Conservation (phyloP, 2,888 invertebrate genomes). For the Griposia aprilina region DNA sequence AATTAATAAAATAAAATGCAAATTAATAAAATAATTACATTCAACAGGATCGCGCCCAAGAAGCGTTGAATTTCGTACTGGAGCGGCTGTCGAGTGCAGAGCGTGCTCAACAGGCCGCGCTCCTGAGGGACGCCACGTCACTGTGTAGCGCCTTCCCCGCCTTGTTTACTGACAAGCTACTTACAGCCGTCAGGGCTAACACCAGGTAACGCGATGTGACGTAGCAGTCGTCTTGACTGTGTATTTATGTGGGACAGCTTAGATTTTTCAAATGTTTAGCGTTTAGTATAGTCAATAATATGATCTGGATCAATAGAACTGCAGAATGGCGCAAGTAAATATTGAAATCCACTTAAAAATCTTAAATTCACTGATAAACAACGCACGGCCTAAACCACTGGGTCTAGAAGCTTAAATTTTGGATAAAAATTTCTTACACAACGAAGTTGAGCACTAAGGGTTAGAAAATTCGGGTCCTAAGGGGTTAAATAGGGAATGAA, state of each 20-base stretch:
- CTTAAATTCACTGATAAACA: neutral
- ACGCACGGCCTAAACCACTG: neutral
- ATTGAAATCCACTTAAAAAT: neutral
- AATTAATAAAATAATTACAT: neutral
- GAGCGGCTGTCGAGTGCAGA: conserved; percentile 93
- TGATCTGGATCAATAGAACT: neutral
- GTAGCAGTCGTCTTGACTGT: neutral
- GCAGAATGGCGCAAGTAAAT: neutral
- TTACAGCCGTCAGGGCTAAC: conserved; percentile 93
- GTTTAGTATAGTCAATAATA: neutral
- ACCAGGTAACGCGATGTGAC: conserved; percentile 79
- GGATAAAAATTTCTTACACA: neutral
- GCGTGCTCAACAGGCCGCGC: conserved; percentile 93
- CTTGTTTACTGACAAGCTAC: conserved; percentile 94
- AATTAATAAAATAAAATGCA: neutral
- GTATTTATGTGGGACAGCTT: neutral
- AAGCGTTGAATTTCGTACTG: conserved; percentile 95
- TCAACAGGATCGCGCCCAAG: conserved; percentile 93
- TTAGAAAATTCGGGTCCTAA: neutral
- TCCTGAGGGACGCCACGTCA: conserved; percentile 95
- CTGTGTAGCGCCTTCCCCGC: conserved; percentile 95
- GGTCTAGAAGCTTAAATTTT: neutral
- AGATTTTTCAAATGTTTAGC: neutral
- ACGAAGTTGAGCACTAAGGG: neutral
- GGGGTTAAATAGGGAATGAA: neutral